Base-by-base conservation (phyloP, 2,113 vertebrate species). In the Ammodytes dubius region DNA sequence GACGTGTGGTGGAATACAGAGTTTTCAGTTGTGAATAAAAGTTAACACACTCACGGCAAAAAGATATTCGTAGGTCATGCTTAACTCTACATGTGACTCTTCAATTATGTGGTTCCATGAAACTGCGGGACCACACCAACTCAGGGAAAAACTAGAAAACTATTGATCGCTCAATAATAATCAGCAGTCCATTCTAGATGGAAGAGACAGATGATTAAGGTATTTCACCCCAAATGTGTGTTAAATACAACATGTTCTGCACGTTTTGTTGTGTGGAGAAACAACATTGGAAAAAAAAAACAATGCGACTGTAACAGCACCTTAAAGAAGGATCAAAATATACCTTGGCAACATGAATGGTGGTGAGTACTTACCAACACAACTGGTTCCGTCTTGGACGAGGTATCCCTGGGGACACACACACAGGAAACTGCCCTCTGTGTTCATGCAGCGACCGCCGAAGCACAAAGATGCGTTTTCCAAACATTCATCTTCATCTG, bases 401-500 rank as follows among this genome's bases (percentile, higher is more conserved):
- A 94, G 94, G 88, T 96, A 97, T 58, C 97, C 97, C 46, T 89
- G 88, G 7, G 93, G 93, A 91, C 97, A 99, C 89, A 95, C 94
- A 83, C 97, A 99, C 53, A 95, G 90, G 93, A 97, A 99, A 85
- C 96, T 96, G 66, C 97, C 97, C 68, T 96, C 94, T 0, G 96
- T 97, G 94, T 99, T 98, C 91, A 91, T 93, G 94, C 97, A 99
- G 82, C 82, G 95, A 53, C 97, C 97, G 54, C 96, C 95, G 64
- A 94, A 94, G 88, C 97, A 99, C 77, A 96, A 92, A 64, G 93
- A 90, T 4, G 91, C 94, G 63, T 35, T 89, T 70, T 96, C 92
- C 66, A 76, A 27, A 83, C 97, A 99, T 71, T 99, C 97, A 63
- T 99, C 95, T 72, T 96, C 90, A 90, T 99, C 97, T 99, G 90